A percentile compares a stretch with the other conserved stretches of the same genome.
phyloP scores from a whole-genome alignment of 1,140 invertebrate species.

The Calliphora vicina region DNA sequence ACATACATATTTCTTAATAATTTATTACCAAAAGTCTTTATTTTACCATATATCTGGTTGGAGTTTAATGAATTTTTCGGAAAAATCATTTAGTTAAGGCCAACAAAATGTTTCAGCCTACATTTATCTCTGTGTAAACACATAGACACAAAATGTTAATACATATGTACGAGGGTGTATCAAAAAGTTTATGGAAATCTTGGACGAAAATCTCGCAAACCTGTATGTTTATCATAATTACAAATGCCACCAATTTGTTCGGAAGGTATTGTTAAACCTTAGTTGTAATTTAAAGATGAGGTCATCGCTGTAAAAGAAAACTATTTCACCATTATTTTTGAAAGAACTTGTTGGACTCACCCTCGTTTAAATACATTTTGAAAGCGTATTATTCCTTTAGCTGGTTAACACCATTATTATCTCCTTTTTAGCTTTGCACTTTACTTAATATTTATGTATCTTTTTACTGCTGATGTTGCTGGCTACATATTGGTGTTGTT shows the following conservation, averaged over 20 bases:
- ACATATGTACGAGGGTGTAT: not conserved
- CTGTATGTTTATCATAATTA: no score
- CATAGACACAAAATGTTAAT: not conserved
- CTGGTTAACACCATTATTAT: slow-evolving; percentile 13
- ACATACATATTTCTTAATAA: slow-evolving; percentile 6
- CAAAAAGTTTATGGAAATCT: no score
- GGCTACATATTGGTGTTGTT: not conserved
- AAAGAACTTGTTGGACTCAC: no score
- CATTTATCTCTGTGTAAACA: not conserved
- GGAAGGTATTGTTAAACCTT: no score
- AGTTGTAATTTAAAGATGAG: no score
- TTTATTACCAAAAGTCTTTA: slow-evolving; percentile 3
- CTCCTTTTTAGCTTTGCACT: not conserved
- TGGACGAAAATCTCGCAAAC: no score
- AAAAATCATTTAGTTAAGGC: not conserved
- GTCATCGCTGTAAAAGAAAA: no score
- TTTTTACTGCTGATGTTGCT: not conserved
- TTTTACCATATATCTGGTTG: not conserved
- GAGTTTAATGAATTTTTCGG: not conserved
- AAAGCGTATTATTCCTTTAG: not conserved
- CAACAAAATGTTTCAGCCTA: not conserved
- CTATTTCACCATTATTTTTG: no score
- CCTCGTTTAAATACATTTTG: no score
- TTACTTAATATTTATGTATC: slow-evolving; percentile 1
- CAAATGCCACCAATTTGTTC: no score